Evolutionary conservation across 2,113 vertebrate genomes (phyloP).

Genomic region (Oophaga pumilio): DNA sequence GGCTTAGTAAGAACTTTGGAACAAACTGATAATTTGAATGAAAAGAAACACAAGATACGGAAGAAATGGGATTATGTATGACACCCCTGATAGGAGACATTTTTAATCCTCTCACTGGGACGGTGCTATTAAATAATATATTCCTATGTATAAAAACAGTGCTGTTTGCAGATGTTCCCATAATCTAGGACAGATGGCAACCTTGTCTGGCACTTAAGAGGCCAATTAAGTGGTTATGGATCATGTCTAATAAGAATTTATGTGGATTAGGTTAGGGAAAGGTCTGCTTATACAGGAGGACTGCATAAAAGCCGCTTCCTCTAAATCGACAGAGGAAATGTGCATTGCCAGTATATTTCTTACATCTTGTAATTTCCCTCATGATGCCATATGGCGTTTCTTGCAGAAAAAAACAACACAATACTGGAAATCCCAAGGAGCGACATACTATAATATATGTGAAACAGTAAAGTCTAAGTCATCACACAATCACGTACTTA

Average conservation of each 20-base stretch:
- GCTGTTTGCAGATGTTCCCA: slow-evolving; percentile 56
- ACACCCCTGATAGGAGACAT: slow-evolving; percentile 13
- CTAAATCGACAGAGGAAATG: slow-evolving; percentile 31
- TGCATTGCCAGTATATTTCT: slow-evolving; percentile 15
- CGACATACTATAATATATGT: not conserved
- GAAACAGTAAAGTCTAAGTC: not conserved
- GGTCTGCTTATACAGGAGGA: slow-evolving; percentile 35
- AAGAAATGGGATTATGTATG: not conserved
- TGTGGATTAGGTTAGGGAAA: slow-evolving; percentile 53
- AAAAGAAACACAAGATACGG: not conserved
- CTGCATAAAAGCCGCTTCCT: slow-evolving; percentile 34
- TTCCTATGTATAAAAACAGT: slow-evolving; percentile 52
- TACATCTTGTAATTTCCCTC: slow-evolving; percentile 5
- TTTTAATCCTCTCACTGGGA: slow-evolving; percentile 10
- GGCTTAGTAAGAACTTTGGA: not conserved
- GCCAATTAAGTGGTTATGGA: slow-evolving; percentile 59
- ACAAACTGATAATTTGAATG: not conserved
- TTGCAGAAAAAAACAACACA: not conserved
- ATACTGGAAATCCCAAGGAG: not conserved
- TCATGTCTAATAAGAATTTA: slow-evolving; percentile 59
- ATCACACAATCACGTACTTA: not conserved
- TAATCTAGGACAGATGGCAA: slow-evolving; percentile 59
- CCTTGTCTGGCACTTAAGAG: slow-evolving; percentile 56
- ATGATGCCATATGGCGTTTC: slow-evolving; percentile 8
- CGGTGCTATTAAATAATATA: slow-evolving; percentile 37